Evolutionary conservation across 2,113 vertebrate genomes (phyloP), one percentile per base, ranked within the genome.

Genomic region (Xenopus laevis): DNA sequence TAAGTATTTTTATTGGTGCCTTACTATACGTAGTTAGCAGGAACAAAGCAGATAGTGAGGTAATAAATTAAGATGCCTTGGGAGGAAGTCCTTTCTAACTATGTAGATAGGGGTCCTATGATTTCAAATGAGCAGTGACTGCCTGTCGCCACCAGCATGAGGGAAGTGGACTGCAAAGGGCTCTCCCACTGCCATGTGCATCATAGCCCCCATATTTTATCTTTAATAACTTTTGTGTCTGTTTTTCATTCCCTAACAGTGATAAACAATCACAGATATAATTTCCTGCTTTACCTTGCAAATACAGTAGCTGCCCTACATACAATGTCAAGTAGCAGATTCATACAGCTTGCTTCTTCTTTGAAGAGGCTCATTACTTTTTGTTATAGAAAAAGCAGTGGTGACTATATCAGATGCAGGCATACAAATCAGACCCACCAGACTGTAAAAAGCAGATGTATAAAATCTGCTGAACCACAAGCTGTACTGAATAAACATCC

Each of bases 401-500:
- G 53, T 55, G 53, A n/a, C 53, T 55, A 55, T 55, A 55, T 55
- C 15, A 55, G 53, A n/a, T 55, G 17, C 15, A n/a, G 17, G 53
- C 17, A 55, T 55, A 9, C 8, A 17, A 55, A 55, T 55, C 53
- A n/a, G 53, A 55, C 53, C 7, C 17, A 55, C 17, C 53, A 55
- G 53, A 55, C 53, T 55, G 53, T 55, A 55, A 55, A 55, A 55
- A 55, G 53, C 53, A 55, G 53, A 55, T 55, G 53, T 55, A 55
- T 16, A 16, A 55, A 55, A 55, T 55, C 53, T 55, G 53, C 53
- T 55, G 53, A 55, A 55, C 53, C 53, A 55, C 15, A 55, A 55
- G 13, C 53, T 55, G 53, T 55, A n/a, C 17, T n/a, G 53, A 55
- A 55, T 55, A 55, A n/a, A 55, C 53, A 55, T 55, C 10, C 53